Evolutionary conservation across 2,888 invertebrate species (phyloP).

Genomic region (Thymelicus lineola): DNA sequence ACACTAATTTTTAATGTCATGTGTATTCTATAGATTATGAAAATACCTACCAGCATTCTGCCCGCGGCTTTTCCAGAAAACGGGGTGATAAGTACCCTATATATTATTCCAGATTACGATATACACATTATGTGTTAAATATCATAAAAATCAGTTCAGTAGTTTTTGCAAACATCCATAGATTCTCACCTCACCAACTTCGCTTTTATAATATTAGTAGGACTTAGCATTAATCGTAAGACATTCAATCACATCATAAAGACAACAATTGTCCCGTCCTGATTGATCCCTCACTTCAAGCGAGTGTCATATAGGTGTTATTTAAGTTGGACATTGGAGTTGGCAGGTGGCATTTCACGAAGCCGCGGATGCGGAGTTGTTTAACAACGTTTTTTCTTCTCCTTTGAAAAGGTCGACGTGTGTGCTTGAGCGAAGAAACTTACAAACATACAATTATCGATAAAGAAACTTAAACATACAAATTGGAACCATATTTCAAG

Average conservation of each 20-base stretch:
- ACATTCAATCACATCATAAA: constrained; percentile 1
- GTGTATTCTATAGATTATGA: no score
- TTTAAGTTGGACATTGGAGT: constrained; percentile 28
- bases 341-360: constrained; percentile 38
- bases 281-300: constrained; percentile 49
- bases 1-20: no score
- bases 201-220: no score
- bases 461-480: neutral
- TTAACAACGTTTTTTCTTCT: constrained; percentile 32
- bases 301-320: constrained; percentile 51
- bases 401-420: constrained; percentile 39
- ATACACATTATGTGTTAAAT: no score
- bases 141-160: no score
- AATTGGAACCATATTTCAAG: neutral
- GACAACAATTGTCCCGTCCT: constrained; percentile 15
- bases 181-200: no score
- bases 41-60: no score
- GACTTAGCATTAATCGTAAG: no score
- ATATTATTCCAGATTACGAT: no score
- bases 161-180: no score
- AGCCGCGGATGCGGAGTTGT: constrained; percentile 27
- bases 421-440: constrained; percentile 36
- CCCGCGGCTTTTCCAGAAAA: no score
- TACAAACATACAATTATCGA: constrained; percentile 7
- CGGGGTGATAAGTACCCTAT: no score